Evolutionary conservation across 64 coral and sea anemone species (phyloP).

Genomic region (Trachythela sp.): DNA sequence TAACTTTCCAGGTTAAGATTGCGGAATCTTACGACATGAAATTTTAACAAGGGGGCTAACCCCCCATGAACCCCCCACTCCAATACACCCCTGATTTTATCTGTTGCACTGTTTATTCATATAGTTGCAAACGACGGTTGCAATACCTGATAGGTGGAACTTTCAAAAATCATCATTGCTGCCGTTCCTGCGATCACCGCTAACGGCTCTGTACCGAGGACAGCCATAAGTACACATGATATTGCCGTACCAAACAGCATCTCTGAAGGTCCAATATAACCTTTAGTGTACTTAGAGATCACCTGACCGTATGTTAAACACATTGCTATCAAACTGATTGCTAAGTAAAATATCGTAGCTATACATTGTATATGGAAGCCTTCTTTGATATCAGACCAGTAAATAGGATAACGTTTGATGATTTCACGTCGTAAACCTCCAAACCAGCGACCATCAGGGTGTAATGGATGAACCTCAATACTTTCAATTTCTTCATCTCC

Average conservation of each 20-base stretch:
- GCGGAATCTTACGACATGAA: no score
- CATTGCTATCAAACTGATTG: constrained; percentile 21
- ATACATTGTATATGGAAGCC: neutral
- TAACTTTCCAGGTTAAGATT: no score
- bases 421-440: constrained; percentile 10
- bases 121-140: no score
- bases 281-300: neutral
- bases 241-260: neutral
- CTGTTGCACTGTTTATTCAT: no score
- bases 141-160: neutral
- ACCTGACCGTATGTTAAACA: constrained; percentile 19
- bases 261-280: neutral
- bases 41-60: no score
- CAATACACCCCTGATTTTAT: no score
- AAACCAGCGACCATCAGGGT: constrained; percentile 10
- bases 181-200: neutral
- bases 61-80: no score
- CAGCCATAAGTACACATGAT: neutral
- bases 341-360: neutral
- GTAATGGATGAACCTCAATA: neutral
- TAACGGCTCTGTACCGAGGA: neutral
- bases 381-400: constrained; percentile 1
- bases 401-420: neutral
- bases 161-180: constrained; percentile 18
- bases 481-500: neutral